Evolutionary conservation across 2,113 vertebrate species (phyloP).

Genomic region (Peucedramus taeniatus): DNA sequence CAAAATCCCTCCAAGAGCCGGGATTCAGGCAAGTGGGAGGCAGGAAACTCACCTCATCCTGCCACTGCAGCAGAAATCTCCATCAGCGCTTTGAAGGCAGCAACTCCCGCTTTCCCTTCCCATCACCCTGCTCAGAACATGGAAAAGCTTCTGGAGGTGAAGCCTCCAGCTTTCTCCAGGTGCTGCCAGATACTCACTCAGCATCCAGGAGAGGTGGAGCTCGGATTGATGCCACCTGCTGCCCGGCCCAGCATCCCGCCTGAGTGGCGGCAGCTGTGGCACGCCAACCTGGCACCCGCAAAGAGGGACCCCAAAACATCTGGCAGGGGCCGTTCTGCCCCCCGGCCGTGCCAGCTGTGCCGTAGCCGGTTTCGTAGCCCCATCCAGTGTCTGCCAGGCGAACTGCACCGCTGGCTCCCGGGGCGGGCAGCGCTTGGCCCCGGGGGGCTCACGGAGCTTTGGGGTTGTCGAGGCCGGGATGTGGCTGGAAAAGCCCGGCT

Average conservation of each 20-base stretch:
- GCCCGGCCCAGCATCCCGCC: rapidly evolving
- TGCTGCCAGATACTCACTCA: rapidly evolving
- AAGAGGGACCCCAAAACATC: not conserved
- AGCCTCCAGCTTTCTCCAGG: not conserved
- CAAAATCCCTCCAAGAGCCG: not conserved
- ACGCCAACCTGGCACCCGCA: rapidly evolving
- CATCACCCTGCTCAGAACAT: rapidly evolving
- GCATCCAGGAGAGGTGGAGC: rapidly evolving
- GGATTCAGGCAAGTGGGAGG: not conserved
- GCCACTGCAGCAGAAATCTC: not conserved
- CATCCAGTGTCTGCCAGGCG: constrained; percentile 38
- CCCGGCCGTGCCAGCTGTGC: not conserved
- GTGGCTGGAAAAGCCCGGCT: rapidly evolving
- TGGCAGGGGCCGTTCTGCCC: not conserved
- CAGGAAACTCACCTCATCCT: rapidly evolving
- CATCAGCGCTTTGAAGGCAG: rapidly evolving
- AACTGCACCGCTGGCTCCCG: constrained; percentile 4
- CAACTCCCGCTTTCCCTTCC: rapidly evolving
- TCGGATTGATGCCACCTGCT: not conserved
- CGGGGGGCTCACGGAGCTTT: rapidly evolving
- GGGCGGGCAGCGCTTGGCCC: not conserved
- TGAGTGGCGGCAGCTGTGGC: rapidly evolving
- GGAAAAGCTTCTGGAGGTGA: not conserved
- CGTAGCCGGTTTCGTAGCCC: not conserved
- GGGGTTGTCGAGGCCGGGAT: not conserved